These are phyloP conservation scores for Hyla sarda DNA, from an alignment of 2,113 vertebrate genomes.

Conservation along the genomic window DNA sequence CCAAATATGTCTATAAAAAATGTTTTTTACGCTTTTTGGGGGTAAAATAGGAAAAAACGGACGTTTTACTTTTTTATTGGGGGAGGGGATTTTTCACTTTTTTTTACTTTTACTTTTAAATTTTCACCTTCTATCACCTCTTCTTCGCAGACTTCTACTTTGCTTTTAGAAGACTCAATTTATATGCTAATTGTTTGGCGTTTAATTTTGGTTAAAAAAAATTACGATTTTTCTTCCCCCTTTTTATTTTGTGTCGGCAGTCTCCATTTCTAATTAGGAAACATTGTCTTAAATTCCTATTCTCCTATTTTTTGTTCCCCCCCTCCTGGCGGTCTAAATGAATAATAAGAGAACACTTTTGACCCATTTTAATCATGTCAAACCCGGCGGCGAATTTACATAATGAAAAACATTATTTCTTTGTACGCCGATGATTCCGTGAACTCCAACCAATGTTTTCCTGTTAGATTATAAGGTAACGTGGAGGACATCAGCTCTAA, in stretches of 20 bases:
- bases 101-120: no score
- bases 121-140: background rate
- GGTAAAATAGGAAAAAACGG: no score
- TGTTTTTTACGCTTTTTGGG: no score
- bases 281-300: background rate
- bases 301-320: slow-evolving; percentile 19
- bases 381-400: slow-evolving; percentile 75
- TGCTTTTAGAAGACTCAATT: background rate
- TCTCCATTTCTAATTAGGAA: background rate
- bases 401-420: slow-evolving; percentile 74
- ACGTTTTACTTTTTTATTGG: no score
- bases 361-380: slow-evolving; percentile 81
- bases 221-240: background rate
- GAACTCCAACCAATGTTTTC: slow-evolving; percentile 73
- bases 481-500: slow-evolving; percentile 70
- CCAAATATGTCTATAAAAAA: no score
- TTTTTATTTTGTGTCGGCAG: background rate
- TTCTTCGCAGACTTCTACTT: background rate
- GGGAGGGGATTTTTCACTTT: no score
- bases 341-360: slow-evolving; percentile 82
- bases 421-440: slow-evolving; percentile 67
- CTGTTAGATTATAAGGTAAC: slow-evolving; percentile 73
- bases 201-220: background rate
- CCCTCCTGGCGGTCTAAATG: slow-evolving; percentile 70
- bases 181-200: background rate